phyloP scores from a whole-genome alignment of 2,113 vertebrate species.

The Furnarius figulus region DNA sequence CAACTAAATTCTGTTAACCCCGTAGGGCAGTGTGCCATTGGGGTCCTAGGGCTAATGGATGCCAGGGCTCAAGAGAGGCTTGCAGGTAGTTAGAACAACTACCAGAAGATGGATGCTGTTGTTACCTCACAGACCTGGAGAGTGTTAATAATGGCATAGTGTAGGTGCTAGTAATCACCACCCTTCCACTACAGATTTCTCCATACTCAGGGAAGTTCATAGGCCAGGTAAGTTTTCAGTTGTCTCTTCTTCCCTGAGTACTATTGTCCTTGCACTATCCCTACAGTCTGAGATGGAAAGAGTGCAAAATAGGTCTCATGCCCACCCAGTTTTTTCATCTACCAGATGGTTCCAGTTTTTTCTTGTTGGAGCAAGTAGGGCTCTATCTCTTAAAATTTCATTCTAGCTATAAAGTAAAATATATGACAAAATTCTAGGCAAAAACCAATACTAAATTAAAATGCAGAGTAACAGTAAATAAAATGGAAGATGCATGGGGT shows the following conservation, averaged over 20 bases:
- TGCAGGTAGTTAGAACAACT: background rate
- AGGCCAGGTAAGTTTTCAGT: background rate
- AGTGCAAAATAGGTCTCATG: background rate
- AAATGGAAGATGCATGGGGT: background rate
- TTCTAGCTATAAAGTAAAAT: background rate
- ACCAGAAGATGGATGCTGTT: background rate
- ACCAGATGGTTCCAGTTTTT: background rate
- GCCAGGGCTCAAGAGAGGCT: background rate
- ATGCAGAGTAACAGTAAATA: background rate
- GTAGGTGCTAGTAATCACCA: background rate
- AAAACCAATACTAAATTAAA: background rate
- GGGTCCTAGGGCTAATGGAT: background rate
- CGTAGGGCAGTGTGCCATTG: accelerated
- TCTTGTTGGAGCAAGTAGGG: background rate
- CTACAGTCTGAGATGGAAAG: background rate
- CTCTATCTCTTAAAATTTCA: background rate
- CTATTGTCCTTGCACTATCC: background rate
- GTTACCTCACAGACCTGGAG: background rate
- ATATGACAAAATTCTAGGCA: background rate
- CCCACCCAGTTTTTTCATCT: background rate
- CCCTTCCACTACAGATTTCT: background rate
- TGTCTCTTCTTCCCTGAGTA: background rate
- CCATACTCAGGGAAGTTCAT: background rate
- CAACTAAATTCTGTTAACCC: background rate
- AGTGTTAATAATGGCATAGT: background rate